Evolutionary conservation across 2,797 vertebrate species (phyloP), one percentile per base, ranked within the genome.

Genomic region (Notamacropus eugenii): DNA sequence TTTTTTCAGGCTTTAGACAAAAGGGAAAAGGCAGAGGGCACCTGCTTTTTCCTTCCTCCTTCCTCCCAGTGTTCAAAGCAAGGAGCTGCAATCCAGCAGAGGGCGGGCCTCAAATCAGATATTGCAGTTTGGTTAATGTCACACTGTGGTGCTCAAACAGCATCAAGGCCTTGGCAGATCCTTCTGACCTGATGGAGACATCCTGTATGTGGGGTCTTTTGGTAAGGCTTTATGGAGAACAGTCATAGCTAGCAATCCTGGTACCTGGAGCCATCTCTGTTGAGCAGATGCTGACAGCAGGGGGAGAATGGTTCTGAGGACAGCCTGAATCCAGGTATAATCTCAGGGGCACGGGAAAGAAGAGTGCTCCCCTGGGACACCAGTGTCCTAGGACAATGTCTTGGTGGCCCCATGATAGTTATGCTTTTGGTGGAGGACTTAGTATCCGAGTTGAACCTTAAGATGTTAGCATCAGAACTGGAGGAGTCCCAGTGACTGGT

Each of bases 71-170:
- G 96, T 95, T 97, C 96, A 94, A 95, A 97, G 97, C 5, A 93
- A 93, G 57, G 94, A 97, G 93, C 22, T 56, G 50, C 57, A 29
- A 95, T 97, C 93, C 94, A 97, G 91, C 95, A 92, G 93, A 95
- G 98, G 93, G 91, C 59, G 3, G 31, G 52, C 0, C 34, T 24
- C 22, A 97, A 67, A 94, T 67, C 93, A 92, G 67, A 96, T 50
- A 92, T 0, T 90, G 82, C 93, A 96, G 34, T 97, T 97, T 97
- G 92, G 95, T 90, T 97, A 96, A 97, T 95, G 94, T 92, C 93
- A 55, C 0, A 1, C 62, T 16, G 46, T 55, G 82, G 56, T 13
- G 92, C 93, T 93, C 54, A 54, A 34, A 46, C 11, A 40, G 91
- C 96, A 52, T 27, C 3, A 1, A 50, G 54, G 29, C 93, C 34